Conservation (phyloP, 1,140 invertebrate species). For the Nilaparvata lugens region DNA sequence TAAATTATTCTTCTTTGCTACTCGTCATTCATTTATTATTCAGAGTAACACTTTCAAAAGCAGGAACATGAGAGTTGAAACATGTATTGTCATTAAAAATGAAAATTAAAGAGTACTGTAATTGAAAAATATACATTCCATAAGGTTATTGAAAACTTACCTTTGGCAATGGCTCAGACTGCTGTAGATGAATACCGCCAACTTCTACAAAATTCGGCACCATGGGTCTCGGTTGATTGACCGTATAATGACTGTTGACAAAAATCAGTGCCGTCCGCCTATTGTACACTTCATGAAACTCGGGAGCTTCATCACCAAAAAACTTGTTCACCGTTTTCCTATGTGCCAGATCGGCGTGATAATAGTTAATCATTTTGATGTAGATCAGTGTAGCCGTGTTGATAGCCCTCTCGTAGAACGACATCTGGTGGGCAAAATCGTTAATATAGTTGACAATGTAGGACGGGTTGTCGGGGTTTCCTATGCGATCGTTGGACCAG, state of each 20-base stretch:
- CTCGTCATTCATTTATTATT: too few relatives aligned
- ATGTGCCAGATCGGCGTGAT: neutral
- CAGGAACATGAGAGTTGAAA: too few relatives aligned
- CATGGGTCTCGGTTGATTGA: constrained; percentile 38
- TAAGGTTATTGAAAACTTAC: too few relatives aligned
- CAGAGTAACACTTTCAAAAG: too few relatives aligned
- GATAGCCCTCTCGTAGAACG: constrained; percentile 3
- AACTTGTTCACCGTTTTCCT: constrained; percentile 32
- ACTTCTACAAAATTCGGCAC: constrained; percentile 44
- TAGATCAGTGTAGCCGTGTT: constrained; percentile 14
- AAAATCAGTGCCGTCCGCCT: constrained; percentile 40
- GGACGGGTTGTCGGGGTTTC: constrained; percentile 14
- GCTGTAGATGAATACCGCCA: constrained; percentile 45
- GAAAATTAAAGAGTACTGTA: too few relatives aligned
- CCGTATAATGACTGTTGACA: constrained; percentile 43
- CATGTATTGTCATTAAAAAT: too few relatives aligned
- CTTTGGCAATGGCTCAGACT: constrained; percentile 13
- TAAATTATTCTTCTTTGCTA: too few relatives aligned
- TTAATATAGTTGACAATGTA: constrained; percentile 17
- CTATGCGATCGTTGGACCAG: constrained; percentile 42
- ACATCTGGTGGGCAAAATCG: constrained; percentile 16
- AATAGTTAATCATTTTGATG: neutral
- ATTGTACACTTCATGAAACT: constrained; percentile 32
- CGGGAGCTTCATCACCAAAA: constrained; percentile 37
- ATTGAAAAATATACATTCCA: too few relatives aligned